Percentiles rank a stretch among this genome's conserved stretches.
Evolutionary conservation across 2,797 vertebrate species (phyloP).

Genomic region (Halcyon chelicuti): DNA sequence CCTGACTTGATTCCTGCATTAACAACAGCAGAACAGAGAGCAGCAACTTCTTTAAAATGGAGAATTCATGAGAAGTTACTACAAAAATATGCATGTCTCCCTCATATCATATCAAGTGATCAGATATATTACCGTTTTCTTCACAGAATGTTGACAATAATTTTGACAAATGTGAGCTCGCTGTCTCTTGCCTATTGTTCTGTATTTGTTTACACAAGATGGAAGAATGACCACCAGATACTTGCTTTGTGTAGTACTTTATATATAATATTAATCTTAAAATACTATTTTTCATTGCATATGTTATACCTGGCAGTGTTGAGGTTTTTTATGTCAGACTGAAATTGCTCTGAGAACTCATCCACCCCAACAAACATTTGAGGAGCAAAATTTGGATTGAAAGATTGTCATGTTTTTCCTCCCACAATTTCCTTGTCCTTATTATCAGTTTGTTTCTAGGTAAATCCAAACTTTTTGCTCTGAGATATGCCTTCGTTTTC

Average conservation of each 20-base stretch:
- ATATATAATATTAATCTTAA: not conserved
- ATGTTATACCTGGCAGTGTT: not conserved
- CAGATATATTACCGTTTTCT: constrained; percentile 93
- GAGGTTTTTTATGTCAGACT: not conserved
- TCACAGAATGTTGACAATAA: constrained; percentile 90
- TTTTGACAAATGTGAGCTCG: constrained; percentile 90
- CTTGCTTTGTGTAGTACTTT: not conserved
- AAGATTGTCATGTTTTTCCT: not conserved
- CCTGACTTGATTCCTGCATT: constrained; percentile 90
- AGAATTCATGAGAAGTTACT: constrained; percentile 92
- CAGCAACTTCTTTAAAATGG: constrained; percentile 92
- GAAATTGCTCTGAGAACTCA: not conserved
- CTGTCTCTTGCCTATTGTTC: not conserved
- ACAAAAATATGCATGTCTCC: constrained; percentile 90
- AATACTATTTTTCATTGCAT: not conserved
- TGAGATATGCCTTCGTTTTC: not conserved
- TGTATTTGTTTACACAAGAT: not conserved
- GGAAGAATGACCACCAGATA: not conserved
- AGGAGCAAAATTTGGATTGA: not conserved
- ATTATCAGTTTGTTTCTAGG: not conserved
- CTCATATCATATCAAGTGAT: constrained; percentile 90
- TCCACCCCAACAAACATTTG: too few species aligned
- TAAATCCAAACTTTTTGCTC: not conserved
- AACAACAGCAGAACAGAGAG: constrained; percentile 90
- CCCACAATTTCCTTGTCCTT: not conserved